Percentiles rank a stretch among this genome's conserved stretches.
phyloP scores from a whole-genome alignment of 2,888 invertebrate genomes.

The Tachystola acroxantha region DNA sequence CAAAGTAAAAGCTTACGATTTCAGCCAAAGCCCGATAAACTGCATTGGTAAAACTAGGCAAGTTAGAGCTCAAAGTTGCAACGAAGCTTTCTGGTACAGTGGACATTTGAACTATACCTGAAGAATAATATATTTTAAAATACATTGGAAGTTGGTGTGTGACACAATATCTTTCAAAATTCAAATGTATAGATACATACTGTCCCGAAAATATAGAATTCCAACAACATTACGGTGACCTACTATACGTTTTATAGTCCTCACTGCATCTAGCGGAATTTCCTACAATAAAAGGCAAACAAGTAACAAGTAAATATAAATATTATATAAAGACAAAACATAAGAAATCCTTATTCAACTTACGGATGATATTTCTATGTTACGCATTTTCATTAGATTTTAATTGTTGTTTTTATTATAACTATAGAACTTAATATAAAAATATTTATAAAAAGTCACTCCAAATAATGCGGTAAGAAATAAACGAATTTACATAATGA shows the following conservation, averaged over 20 bases:
- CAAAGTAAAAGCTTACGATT: conserved; percentile 44
- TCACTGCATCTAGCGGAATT: conserved; percentile 24
- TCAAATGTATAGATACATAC: no score
- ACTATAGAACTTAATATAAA: no score
- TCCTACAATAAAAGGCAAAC: conserved; percentile 25
- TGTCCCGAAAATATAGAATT: conserved; percentile 31
- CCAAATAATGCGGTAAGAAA: no score
- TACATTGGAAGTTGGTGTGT: no score
- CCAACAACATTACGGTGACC: conserved; percentile 31
- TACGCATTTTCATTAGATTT: no score
- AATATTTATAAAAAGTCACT: no score
- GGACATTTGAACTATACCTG: conserved; percentile 23
- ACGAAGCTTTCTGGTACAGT: conserved; percentile 30
- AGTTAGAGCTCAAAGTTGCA: conserved; percentile 18
- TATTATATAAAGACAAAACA: background rate
- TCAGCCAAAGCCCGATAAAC: conserved; percentile 33
- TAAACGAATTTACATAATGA: no score
- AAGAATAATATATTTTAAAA: no score
- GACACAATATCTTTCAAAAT: no score
- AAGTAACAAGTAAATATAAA: background rate
- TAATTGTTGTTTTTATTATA: no score
- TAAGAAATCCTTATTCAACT: no score
- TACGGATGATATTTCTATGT: no score
- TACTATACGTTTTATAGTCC: conserved; percentile 37
- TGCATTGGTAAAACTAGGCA: conserved; percentile 26